Evolutionary conservation across 2,113 vertebrate species (phyloP).

Genomic region (Solea senegalensis): DNA sequence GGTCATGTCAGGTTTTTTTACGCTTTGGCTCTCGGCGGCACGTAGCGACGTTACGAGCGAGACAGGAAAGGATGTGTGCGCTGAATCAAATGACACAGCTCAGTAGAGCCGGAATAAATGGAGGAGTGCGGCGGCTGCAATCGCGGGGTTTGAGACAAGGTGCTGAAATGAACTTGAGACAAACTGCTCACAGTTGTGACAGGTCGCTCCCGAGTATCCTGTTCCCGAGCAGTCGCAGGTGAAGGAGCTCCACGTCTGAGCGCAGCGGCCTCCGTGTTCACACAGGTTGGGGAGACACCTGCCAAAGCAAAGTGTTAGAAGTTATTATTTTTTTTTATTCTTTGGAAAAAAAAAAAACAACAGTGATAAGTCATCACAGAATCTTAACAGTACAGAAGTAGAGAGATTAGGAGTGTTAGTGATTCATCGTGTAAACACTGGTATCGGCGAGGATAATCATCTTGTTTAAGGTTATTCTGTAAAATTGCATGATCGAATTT

Average conservation of each 20-base stretch:
- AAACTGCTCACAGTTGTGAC: slow-evolving; percentile 88
- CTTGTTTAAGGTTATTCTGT: no score
- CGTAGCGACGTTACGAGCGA: not conserved
- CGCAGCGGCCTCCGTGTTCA: slow-evolving; percentile 92
- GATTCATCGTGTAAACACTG: no score
- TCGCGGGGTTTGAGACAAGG: slow-evolving; percentile 14
- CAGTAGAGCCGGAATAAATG: slow-evolving; percentile 2
- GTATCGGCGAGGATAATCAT: no score
- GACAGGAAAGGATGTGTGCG: slow-evolving; percentile 19
- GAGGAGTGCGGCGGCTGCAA: slow-evolving; percentile 3
- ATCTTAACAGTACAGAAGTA: no score
- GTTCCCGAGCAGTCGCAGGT: slow-evolving; percentile 90
- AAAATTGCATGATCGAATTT: no score
- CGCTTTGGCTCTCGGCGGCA: slow-evolving; percentile 6
- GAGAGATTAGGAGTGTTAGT: no score
- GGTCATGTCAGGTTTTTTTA: slow-evolving; percentile 40
- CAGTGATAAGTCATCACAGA: not conserved
- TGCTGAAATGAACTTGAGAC: slow-evolving; percentile 1
- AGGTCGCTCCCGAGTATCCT: slow-evolving; percentile 89
- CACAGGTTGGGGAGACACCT: slow-evolving; percentile 97
- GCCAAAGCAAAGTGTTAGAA: not conserved
- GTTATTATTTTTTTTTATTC: not conserved
- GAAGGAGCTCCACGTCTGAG: slow-evolving; percentile 92
- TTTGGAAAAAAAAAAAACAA: not conserved
- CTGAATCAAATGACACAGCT: slow-evolving; percentile 45